Base-by-base conservation (phyloP, 2,888 invertebrate species). In the Periphyllus acericola region DNA sequence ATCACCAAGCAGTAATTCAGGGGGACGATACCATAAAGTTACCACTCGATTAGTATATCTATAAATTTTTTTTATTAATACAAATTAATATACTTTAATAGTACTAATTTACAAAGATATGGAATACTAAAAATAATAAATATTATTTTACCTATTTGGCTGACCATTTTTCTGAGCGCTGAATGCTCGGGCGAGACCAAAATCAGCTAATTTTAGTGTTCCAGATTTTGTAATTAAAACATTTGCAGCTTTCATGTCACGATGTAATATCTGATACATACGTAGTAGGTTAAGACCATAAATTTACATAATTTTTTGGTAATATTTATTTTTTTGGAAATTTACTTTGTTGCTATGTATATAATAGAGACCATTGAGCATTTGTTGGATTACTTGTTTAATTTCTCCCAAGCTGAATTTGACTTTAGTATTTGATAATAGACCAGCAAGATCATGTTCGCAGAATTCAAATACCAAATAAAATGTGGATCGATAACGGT, bases 241-340 rank as follows among this genome's bases (percentile, higher is more conserved):
- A 92, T 99, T 99, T 0, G 99, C 99, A 17, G 99, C 98, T 92
- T 99, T 99, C 99, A 99, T 99, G 91, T 99, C 99, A 90, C 98
- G 94, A 91, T 98, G 98, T 0, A 98, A 92, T 90, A 97, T 97
- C 94, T 94, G 89, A 82, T 89, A 88, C 25, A 68, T 71, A 52
- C n/a, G 52, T n/a, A 32, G 86, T 29, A 5, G 52, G 25, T 60
- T 66, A 66, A 46, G 29, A 81, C 55, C 36, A 71, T 3, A 9
- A n/a, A 86, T 32, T 32, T 25, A 21, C 8, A 68, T 5, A 25
- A 14, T 82, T 78, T 0, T 21, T 9, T 1, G 9, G 9, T 9
- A 6, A 29, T 21, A 55, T 52, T 9, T 25, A 29, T n/a, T 78
- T 52, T n/a, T 72, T 34, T 32, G 2, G 25, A 55, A 40, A 88